Percentiles rank a stretch among this genome's conserved stretches.
These are phyloP conservation scores for Drosophila mayri DNA, from an alignment of 1,140 invertebrate genomes.

Conservation along the genomic window DNA sequence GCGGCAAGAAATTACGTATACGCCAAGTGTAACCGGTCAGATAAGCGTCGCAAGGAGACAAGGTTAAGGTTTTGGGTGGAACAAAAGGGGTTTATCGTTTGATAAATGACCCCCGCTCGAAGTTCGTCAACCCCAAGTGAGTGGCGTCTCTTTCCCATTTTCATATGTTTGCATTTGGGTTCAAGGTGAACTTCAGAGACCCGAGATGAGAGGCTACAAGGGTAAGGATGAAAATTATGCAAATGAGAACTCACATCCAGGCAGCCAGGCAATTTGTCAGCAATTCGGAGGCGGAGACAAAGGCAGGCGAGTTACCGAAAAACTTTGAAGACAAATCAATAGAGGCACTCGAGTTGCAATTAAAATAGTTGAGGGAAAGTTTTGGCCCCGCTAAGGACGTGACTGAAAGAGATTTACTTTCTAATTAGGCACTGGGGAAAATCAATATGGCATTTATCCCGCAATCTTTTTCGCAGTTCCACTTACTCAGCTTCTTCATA, in stretches of 20 bases:
- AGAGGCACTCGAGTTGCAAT: constrained; percentile 53
- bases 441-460: constrained; percentile 33
- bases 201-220: constrained; percentile 14
- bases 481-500: constrained; percentile 30
- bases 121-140: constrained; percentile 30
- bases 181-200: constrained; percentile 61
- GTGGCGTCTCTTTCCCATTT: neutral
- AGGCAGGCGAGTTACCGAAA: constrained; percentile 14
- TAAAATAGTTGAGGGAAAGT: constrained; percentile 69
- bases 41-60: constrained; percentile 59
- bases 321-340: constrained; percentile 74
- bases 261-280: constrained; percentile 68
- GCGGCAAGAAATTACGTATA: constrained; percentile 70
- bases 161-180: constrained; percentile 44
- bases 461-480: constrained; percentile 12
- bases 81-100: constrained; percentile 69
- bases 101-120: constrained; percentile 56
- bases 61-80: constrained; percentile 56
- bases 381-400: constrained; percentile 38
- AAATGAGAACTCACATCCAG: constrained; percentile 51
- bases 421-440: constrained; percentile 51
- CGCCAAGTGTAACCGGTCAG: constrained; percentile 73
- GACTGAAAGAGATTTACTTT: constrained; percentile 43
- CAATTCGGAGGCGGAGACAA: constrained; percentile 6
- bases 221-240: constrained; percentile 69